Evolutionary conservation across 2,888 invertebrate species (phyloP), one percentile per base, ranked within the genome.

Genomic region (Netelia inedita): DNA sequence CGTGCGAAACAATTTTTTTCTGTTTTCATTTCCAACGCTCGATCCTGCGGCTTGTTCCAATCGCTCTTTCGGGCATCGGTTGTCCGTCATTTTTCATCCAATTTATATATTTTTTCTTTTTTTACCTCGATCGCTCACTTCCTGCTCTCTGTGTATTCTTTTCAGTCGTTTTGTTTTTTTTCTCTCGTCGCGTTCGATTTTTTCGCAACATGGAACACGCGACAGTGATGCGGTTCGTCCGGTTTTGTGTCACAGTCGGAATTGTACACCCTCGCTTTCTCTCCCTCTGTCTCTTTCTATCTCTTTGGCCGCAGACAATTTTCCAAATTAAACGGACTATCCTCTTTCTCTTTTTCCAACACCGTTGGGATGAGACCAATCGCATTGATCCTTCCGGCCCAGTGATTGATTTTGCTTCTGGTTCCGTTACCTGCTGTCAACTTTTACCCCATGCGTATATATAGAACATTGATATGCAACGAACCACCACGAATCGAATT

Each of bases 381-480:
- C 69, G 66, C 55, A 63, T 21, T 74, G 85, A 68, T 75, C 72
- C 41, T 68, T 71, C 73, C 71, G 63, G 35, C 74, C 53, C 71
- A 73, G 81, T 85, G 85, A 85, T 85, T 83, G 83, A 85, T 85
- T 83, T 78, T 81, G 46, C 81, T 76, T 83, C 69, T 65, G 72
- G 53, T 83, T 76, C 69, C 78, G 82, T 74, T 71, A 21, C 59
- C 74, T 69, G 28, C 23, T 63, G 35, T 63, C 68, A 73, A 59
- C 59, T 50, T 63, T 57, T 19, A 61, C 73, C 6, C 35, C 35
- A 19, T 43, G 14, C 23, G 21, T 73, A 57, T 63, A 19, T 72
- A 68, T 23, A 46, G 8, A 50, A 21, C 68, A 69, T 82, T 35
- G 59, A 73, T 68, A 21, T 28, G 59, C 35, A 16, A 57, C 63